These are phyloP conservation scores for Netelia fuscicornis DNA, from an alignment of 2,888 invertebrate species.

Conservation along the genomic window DNA sequence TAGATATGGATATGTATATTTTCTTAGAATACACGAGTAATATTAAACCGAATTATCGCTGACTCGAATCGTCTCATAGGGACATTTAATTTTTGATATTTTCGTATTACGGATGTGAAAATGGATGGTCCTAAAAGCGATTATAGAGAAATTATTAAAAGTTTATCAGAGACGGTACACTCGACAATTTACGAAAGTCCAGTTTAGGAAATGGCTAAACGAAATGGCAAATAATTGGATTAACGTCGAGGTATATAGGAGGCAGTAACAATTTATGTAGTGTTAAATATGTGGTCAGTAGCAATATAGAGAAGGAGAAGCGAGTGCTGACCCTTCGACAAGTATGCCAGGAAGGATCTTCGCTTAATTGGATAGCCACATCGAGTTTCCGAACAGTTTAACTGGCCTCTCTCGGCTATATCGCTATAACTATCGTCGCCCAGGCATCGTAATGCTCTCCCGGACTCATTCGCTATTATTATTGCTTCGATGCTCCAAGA, in stretches of 20 bases:
- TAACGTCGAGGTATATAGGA: constrained; percentile 78
- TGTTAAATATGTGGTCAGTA: constrained; percentile 83
- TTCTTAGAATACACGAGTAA: constrained; percentile 4
- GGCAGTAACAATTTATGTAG: constrained; percentile 83
- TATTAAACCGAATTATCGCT: constrained; percentile 15
- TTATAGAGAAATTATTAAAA: constrained; percentile 42
- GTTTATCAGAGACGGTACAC: background rate
- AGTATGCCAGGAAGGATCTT: constrained; percentile 77
- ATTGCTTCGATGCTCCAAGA: constrained; percentile 58
- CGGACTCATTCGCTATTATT: constrained; percentile 76
- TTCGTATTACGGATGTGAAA: background rate
- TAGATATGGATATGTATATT: background rate
- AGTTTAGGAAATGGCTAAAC: constrained; percentile 34
- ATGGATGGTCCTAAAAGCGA: background rate
- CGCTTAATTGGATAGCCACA: constrained; percentile 84
- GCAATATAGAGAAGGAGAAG: constrained; percentile 67
- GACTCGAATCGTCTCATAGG: background rate
- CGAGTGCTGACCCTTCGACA: constrained; percentile 76
- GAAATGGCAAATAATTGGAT: constrained; percentile 80
- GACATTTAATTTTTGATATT: background rate
- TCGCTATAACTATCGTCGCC: constrained; percentile 78
- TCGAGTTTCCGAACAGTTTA: constrained; percentile 85
- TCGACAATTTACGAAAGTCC: constrained; percentile 21
- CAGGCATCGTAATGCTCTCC: constrained; percentile 72
- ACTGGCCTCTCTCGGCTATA: constrained; percentile 77